Conservation (phyloP, 2,113 vertebrate genomes). For the Desmodus rotundus region DNA sequence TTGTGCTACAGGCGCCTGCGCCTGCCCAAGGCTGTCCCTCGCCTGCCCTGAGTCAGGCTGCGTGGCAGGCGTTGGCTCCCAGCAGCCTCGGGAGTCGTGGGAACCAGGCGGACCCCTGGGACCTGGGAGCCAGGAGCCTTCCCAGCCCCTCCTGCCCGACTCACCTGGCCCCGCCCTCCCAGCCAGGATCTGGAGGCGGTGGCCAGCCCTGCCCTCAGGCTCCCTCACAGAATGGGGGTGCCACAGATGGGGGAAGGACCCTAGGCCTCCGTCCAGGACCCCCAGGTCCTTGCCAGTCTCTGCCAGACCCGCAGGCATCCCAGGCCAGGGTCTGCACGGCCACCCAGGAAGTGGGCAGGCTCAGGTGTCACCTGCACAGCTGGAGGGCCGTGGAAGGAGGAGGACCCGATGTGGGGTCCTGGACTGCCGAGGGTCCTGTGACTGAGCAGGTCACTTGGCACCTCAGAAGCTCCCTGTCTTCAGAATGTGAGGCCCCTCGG, state of each 20-base stretch:
- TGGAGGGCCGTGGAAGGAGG: fast-evolving
- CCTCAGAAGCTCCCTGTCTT: not conserved
- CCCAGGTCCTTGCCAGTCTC: fast-evolving
- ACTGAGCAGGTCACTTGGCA: not conserved
- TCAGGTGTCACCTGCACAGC: not conserved
- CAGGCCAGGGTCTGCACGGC: fast-evolving
- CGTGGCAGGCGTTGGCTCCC: not conserved
- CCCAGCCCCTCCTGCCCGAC: not conserved
- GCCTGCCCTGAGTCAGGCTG: not conserved
- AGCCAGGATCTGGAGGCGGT: not conserved
- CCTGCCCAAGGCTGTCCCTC: not conserved
- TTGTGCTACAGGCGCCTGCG: fast-evolving
- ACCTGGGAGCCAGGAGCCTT: not conserved
- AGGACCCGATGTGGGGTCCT: not conserved
- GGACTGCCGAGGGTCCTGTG: fast-evolving
- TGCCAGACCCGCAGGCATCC: fast-evolving
- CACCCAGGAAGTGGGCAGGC: not conserved
- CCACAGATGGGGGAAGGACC: not conserved
- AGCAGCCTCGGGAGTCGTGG: not conserved
- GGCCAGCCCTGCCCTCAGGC: not conserved
- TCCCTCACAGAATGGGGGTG: not conserved
- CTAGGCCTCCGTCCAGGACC: not conserved
- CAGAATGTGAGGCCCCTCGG: no score
- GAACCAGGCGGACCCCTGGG: not conserved
- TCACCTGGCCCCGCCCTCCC: not conserved